phyloP scores from a whole-genome alignment of 2,888 invertebrate species.

The Plusia festucae region DNA sequence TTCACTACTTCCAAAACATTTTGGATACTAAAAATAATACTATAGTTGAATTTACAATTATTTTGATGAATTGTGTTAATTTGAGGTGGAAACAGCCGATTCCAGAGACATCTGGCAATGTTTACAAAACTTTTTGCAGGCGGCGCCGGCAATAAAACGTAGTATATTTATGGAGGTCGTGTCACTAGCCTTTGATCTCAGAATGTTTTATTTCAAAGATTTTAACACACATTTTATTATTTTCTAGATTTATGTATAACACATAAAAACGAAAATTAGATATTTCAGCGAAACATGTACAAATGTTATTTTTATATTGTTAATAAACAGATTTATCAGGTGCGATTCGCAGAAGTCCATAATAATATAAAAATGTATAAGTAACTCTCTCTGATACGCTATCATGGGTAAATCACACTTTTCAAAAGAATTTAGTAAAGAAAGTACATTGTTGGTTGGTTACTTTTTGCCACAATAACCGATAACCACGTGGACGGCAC shows the following conservation, averaged over 20 bases:
- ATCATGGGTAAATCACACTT: no score
- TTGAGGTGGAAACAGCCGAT: background rate
- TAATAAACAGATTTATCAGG: constrained; percentile 46
- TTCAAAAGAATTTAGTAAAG: no score
- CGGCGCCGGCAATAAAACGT: constrained; percentile 52
- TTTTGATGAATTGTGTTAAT: constrained; percentile 5
- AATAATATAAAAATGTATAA: constrained; percentile 51
- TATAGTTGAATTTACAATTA: background rate
- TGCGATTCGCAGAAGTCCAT: constrained; percentile 28
- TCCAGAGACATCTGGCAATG: constrained; percentile 17
- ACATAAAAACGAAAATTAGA: constrained; percentile 43
- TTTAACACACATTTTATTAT: constrained; percentile 53
- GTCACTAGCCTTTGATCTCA: constrained; percentile 57
- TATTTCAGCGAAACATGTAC: constrained; percentile 39
- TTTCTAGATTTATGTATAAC: constrained; percentile 53
- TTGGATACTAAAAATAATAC: no score
- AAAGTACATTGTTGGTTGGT: no score
- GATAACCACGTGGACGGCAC: no score
- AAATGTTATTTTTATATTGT: constrained; percentile 44
- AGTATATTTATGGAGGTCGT: constrained; percentile 48
- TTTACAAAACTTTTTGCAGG: constrained; percentile 39
- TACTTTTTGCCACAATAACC: no score
- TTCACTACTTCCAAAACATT: no score
- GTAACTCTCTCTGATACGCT: no score
- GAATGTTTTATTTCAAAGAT: constrained; percentile 46